These are phyloP conservation scores for Laothoe populi DNA, from an alignment of 2,888 invertebrate species.

Conservation along the genomic window DNA sequence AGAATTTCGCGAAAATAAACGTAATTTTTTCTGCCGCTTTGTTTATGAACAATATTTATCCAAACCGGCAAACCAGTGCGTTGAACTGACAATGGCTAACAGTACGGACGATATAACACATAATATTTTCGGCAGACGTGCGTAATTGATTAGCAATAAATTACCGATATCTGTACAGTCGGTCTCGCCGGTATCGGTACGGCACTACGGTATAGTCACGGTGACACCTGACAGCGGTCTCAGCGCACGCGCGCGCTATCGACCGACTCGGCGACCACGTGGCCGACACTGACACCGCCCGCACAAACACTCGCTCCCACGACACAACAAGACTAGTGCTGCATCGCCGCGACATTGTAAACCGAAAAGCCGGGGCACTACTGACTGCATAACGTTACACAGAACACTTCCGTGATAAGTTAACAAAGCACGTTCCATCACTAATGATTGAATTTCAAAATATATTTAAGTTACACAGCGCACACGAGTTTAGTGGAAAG, in stretches of 20 bases:
- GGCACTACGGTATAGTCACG: constrained; percentile 28
- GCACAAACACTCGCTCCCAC: constrained; percentile 49
- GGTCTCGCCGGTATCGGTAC: neutral
- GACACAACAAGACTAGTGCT: neutral
- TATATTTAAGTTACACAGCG: neutral
- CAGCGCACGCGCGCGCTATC: constrained; percentile 71
- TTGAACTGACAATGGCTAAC: neutral
- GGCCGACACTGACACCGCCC: constrained; percentile 42
- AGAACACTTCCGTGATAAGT: neutral
- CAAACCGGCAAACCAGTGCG: neutral
- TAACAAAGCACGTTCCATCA: neutral
- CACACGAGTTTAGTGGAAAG: neutral
- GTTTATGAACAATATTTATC: constrained; percentile 32
- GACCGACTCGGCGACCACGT: constrained; percentile 80
- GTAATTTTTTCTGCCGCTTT: constrained; percentile 31
- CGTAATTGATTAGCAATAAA: neutral
- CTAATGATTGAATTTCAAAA: neutral
- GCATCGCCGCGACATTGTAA: neutral
- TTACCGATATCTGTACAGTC: constrained; percentile 4
- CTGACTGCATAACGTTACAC: neutral
- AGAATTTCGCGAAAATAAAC: constrained; percentile 9
- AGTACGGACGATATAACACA: too few species aligned
- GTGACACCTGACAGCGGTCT: constrained; percentile 54
- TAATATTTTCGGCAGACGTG: neutral
- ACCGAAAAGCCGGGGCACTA: neutral